Conservation (phyloP, 2,888 invertebrate species). For the Gisinianus flammeolus region DNA sequence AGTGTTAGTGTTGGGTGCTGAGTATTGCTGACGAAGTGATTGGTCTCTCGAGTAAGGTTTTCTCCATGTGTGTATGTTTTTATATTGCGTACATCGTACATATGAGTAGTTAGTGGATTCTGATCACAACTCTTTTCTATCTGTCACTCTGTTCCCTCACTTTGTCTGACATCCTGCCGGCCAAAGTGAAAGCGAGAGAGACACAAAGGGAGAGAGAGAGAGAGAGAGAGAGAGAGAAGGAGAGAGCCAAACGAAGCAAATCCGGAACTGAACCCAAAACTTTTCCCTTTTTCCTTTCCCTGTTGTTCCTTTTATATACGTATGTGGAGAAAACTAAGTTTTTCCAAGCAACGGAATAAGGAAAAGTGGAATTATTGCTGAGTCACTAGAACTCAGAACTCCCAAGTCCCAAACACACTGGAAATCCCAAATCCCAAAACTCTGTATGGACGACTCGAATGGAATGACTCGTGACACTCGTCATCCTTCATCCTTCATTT, state of each 20-base stretch:
- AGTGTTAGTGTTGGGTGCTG: no score
- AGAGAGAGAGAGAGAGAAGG: background rate
- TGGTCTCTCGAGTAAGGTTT: no score
- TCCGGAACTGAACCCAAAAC: slow-evolving; percentile 7
- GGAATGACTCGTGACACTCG: no score
- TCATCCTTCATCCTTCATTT: no score
- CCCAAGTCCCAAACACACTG: no score
- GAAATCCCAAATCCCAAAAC: no score
- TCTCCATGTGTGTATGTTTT: no score
- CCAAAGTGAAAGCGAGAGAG: background rate
- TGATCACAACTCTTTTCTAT: slow-evolving; percentile 14
- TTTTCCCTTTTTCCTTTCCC: background rate
- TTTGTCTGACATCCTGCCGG: slow-evolving; percentile 24
- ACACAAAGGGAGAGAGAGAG: background rate
- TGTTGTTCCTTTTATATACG: background rate
- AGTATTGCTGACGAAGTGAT: no score
- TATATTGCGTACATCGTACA: background rate
- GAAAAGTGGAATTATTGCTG: slow-evolving; percentile 25
- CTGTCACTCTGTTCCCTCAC: slow-evolving; percentile 19
- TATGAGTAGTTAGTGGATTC: slow-evolving; percentile 10
- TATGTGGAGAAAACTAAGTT: background rate
- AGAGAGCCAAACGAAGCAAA: slow-evolving; percentile 3
- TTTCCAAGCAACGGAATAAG: background rate
- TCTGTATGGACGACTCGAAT: no score
- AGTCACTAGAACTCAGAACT: background rate